Evolutionary conservation across 1,140 invertebrate species (phyloP).

Genomic region (Drosophila fuyamai): DNA sequence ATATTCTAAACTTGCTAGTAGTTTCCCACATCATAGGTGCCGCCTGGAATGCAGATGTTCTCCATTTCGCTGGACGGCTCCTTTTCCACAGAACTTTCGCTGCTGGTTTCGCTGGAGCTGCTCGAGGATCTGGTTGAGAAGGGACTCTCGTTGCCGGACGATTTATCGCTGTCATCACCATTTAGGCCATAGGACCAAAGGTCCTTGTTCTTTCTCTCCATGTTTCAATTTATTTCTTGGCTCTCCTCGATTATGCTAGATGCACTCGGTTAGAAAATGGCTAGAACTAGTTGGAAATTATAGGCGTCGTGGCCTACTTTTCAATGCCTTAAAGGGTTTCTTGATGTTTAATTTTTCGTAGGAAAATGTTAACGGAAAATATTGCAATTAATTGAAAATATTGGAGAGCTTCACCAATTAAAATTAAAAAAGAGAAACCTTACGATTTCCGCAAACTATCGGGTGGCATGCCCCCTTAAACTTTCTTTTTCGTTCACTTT

Average conservation of each 20-base stretch:
- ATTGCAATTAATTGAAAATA: no score
- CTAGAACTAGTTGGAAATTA: conserved; percentile 44
- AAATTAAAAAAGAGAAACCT: no score
- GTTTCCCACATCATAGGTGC: conserved; percentile 37
- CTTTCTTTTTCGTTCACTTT: background rate
- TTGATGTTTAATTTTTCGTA: no score
- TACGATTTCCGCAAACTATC: no score
- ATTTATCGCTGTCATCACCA: conserved; percentile 41
- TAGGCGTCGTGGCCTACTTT: conserved; percentile 15
- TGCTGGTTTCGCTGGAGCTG: conserved; percentile 15
- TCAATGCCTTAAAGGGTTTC: background rate
- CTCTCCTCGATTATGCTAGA: background rate
- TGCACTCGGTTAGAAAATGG: background rate
- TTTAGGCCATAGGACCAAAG: background rate
- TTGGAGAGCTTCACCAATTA: no score
- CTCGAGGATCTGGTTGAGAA: conserved; percentile 27
- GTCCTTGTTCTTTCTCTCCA: conserved; percentile 15
- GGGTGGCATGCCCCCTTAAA: background rate
- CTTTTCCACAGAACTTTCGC: background rate
- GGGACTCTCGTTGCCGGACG: conserved; percentile 21
- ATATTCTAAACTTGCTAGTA: background rate
- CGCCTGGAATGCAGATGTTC: background rate
- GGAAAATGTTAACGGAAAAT: no score
- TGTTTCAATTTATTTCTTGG: conserved; percentile 13
- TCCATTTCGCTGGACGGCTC: conserved; percentile 17